phyloP scores from a whole-genome alignment of 2,797 vertebrate species.

The Sebastolobus altivelis region DNA sequence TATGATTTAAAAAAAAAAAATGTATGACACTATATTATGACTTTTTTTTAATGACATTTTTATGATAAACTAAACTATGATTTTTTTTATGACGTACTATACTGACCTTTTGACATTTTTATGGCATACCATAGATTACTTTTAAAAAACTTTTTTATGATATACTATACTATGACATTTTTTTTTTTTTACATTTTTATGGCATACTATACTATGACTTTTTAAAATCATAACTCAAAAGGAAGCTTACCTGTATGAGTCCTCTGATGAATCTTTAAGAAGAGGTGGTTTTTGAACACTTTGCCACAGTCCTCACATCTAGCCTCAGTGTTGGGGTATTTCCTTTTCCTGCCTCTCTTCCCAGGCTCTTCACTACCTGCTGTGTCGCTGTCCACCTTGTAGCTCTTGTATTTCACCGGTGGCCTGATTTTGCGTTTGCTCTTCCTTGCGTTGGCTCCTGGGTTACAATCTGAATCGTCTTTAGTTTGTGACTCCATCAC shows the following conservation, averaged over 20 bases:
- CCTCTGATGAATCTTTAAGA: constrained; percentile 92
- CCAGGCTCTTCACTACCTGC: constrained; percentile 80
- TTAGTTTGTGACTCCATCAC: constrained; percentile 50
- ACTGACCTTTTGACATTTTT: no score
- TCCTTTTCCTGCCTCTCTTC: constrained; percentile 87
- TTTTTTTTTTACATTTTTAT: not conserved
- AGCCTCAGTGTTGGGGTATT: constrained; percentile 86
- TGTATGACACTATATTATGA: no score
- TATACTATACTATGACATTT: not conserved
- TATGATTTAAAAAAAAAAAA: no score
- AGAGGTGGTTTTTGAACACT: constrained; percentile 94
- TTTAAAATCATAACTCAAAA: not conserved
- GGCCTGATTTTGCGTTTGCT: constrained; percentile 90
- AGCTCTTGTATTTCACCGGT: constrained; percentile 92
- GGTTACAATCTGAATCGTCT: constrained; percentile 81
- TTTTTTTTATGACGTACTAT: no score
- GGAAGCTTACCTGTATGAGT: constrained; percentile 91
- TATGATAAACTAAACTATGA: no score
- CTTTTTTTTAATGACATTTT: no score
- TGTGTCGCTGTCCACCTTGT: constrained; percentile 86
- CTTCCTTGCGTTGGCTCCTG: constrained; percentile 75
- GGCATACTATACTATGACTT: no score
- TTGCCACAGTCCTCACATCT: constrained; percentile 94
- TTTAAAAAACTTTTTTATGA: not conserved
- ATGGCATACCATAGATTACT: no score